Evolutionary conservation across 2,113 vertebrate genomes (phyloP).

Genomic region (Phaetusa simplex): DNA sequence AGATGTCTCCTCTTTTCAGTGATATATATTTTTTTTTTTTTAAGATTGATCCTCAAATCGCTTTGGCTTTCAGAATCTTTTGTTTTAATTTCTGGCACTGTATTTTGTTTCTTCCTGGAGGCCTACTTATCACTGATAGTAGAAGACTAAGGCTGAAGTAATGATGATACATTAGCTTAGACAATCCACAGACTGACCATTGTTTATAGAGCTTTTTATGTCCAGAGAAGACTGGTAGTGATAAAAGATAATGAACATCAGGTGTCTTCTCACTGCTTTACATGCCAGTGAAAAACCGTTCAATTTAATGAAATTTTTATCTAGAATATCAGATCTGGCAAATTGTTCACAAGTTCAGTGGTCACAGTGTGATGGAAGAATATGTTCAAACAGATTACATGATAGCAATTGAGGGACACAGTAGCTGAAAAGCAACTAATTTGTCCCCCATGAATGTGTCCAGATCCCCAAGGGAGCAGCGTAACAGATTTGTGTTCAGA

Average conservation of each 20-base stretch:
- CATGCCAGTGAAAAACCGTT: background rate
- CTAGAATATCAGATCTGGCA: background rate
- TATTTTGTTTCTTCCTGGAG: constrained; percentile 56
- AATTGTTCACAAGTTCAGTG: background rate
- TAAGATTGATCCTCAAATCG: background rate
- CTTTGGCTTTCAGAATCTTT: constrained; percentile 10
- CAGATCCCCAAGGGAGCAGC: background rate
- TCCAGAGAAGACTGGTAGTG: constrained; percentile 20
- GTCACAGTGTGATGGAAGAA: background rate
- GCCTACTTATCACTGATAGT: constrained; percentile 33
- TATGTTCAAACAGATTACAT: background rate
- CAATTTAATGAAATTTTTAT: background rate
- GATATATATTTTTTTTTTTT: background rate
- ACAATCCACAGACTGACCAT: constrained; percentile 20
- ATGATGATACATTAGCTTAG: constrained; percentile 49
- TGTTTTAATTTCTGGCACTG: constrained; percentile 52
- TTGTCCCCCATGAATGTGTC: background rate
- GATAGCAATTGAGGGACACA: background rate
- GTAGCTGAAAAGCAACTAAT: background rate
- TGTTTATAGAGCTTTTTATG: constrained; percentile 33
- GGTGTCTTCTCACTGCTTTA: background rate
- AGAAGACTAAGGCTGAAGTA: background rate
- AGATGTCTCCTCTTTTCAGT: constrained; percentile 36
- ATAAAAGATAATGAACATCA: constrained; percentile 61
- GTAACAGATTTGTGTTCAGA: background rate